These are phyloP conservation scores for Sparus aurata DNA, from an alignment of 2,797 vertebrate genomes.

Conservation along the genomic window DNA sequence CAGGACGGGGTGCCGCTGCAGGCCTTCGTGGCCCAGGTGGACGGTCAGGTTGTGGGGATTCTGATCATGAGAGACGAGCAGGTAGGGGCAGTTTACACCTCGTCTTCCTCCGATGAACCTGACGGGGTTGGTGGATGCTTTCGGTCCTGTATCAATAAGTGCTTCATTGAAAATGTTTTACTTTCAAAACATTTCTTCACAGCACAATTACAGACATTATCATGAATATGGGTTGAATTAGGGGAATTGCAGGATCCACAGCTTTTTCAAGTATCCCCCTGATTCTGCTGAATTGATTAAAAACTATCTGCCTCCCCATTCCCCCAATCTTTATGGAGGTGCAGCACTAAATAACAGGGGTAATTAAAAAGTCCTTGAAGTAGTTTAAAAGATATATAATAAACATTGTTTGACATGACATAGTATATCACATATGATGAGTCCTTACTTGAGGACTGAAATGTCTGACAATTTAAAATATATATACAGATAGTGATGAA, in stretches of 20 bases:
- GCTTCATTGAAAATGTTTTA: neutral
- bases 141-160: neutral
- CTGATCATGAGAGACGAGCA: slow-evolving; percentile 90
- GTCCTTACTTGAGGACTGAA: neutral
- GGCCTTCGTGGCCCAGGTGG: slow-evolving; percentile 89
- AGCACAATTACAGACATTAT: neutral
- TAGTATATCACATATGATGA: neutral
- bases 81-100: slow-evolving; percentile 79
- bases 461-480: no score
- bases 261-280: neutral
- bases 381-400: neutral
- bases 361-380: neutral
- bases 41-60: slow-evolving; percentile 87
- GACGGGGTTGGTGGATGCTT: neutral
- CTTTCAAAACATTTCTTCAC: neutral
- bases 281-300: no score
- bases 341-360: no score
- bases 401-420: neutral
- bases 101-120: neutral
- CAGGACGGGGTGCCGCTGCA: slow-evolving; percentile 88
- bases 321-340: no score
- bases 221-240: neutral
- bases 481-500: no score
- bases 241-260: neutral
- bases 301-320: no score